Conservation (phyloP, 2,888 invertebrate species). For the Trachelus troglodyta region DNA sequence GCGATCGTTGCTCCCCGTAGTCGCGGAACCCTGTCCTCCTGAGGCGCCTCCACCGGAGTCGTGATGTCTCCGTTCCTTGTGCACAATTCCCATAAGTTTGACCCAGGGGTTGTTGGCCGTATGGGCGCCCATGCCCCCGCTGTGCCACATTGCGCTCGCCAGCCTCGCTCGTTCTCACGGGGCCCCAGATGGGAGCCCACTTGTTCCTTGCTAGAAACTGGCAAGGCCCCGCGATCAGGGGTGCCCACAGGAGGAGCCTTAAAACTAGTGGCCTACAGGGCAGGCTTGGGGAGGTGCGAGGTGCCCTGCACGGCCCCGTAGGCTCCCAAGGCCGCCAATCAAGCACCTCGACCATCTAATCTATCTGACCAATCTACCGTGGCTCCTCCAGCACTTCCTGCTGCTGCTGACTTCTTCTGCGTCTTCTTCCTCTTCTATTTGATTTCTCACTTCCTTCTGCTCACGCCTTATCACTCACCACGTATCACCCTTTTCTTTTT, state of each 20-base stretch:
- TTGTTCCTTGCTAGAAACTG: constrained; percentile 35
- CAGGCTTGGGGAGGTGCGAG: constrained; percentile 54
- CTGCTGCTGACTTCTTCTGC: constrained; percentile 21
- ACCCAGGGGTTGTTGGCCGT: constrained; percentile 84
- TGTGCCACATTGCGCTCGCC: constrained; percentile 79
- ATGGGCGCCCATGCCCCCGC: constrained; percentile 79
- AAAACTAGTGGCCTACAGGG: constrained; percentile 29
- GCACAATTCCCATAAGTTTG: constrained; percentile 85
- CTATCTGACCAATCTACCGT: constrained; percentile 43
- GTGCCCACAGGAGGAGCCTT: constrained; percentile 28
- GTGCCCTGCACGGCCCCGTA: constrained; percentile 62
- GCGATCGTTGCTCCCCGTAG: constrained; percentile 72
- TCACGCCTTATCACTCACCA: neutral
- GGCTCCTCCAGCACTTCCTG: constrained; percentile 13
- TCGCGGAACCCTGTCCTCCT: constrained; percentile 63
- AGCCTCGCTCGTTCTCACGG: constrained; percentile 53
- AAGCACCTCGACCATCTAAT: constrained; percentile 63
- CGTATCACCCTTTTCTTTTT: constrained; percentile 8
- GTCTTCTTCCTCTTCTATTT: constrained; percentile 17
- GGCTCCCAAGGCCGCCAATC: constrained; percentile 61
- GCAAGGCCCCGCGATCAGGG: constrained; percentile 31
- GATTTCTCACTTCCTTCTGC: constrained; percentile 13
- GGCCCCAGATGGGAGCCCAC: constrained; percentile 49
- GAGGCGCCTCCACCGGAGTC: constrained; percentile 70
- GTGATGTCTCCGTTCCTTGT: constrained; percentile 79